Evolutionary conservation across 2,797 vertebrate genomes (phyloP).

Genomic region (Arnoldichthys spilopterus): DNA sequence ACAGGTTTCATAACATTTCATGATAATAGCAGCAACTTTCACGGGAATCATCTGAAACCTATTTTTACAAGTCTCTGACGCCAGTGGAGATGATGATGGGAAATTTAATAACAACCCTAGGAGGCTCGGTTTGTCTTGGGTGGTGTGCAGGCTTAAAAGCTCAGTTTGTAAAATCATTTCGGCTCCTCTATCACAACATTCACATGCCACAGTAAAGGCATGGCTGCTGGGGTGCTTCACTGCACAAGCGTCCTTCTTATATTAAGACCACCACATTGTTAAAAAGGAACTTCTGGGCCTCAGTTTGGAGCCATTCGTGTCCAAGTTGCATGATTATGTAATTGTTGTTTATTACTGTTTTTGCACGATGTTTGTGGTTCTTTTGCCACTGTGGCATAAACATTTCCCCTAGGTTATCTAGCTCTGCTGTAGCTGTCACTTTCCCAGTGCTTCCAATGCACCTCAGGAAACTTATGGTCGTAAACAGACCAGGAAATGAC

Average conservation of each 20-base stretch:
- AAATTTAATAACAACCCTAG: constrained; percentile 40
- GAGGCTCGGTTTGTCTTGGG: constrained; percentile 51
- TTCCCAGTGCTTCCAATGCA: constrained; percentile 38
- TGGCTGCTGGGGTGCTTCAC: background rate
- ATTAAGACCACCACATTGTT: background rate
- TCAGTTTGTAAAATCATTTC: constrained; percentile 31
- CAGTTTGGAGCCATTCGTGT: background rate
- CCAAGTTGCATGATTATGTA: constrained; percentile 19
- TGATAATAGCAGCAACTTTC: constrained; percentile 51
- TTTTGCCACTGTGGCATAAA: constrained; percentile 9
- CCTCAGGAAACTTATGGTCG: constrained; percentile 63
- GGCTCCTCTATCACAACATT: constrained; percentile 31
- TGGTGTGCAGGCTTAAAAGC: constrained; percentile 26
- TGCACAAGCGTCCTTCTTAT: constrained; percentile 8
- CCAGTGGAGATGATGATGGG: constrained; percentile 41
- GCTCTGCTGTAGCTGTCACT: constrained; percentile 20
- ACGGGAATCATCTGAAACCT: constrained; percentile 46
- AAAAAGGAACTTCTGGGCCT: constrained; percentile 20
- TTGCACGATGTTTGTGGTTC: constrained; percentile 6
- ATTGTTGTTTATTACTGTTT: constrained; percentile 41
- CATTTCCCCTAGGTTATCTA: constrained; percentile 33
- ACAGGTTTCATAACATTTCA: constrained; percentile 52
- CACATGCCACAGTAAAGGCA: constrained; percentile 13
- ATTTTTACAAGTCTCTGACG: constrained; percentile 54
- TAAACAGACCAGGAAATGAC: constrained; percentile 68